Evolutionary conservation across 1,140 invertebrate species (phyloP), one percentile per base, ranked within the genome.

Genomic region (Eulimnadia texana): DNA sequence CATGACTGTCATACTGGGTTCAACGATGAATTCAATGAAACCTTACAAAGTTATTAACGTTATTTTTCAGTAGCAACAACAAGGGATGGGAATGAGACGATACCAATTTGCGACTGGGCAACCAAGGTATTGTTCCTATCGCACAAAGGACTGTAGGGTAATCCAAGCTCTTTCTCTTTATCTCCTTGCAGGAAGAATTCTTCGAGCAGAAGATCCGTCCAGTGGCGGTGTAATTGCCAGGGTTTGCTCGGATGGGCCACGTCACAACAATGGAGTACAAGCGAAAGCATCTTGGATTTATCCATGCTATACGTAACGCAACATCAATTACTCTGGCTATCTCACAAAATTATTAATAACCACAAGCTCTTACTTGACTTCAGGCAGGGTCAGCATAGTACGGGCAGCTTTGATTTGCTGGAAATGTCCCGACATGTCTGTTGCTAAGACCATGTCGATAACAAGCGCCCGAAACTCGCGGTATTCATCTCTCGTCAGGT

Each of bases 1-100:
- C 75, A 93, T 90, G 6, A 97, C 87, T 54, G 82, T 80, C 83
- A 97, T 88, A 70, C 90, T 96, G 3, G 94, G 94, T 66, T 95
- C 92, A 3, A 98, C 94, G 68, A 98, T 98, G 71, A 97, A 97
- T 72, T 98, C 93, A 68, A 98, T 98, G 74, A 98, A 98, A 68
- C 90, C 88, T 78, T n/a, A n/a, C n/a, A n/a, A n/a, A n/a, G n/a
- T n/a, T n/a, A n/a, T n/a, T n/a, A n/a, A n/a, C n/a, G n/a, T n/a
- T n/a, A n/a, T n/a, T n/a, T n/a, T n/a, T n/a, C n/a, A 16, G 33
- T 19, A 52, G 50, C 20, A 16, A 20, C 19, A n/a, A 0, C 20
- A 52, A 52, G n/a, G 10, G 23, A 52, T n/a, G n/a, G n/a, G n/a
- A n/a, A n/a, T n/a, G n/a, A n/a, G n/a, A 23, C 62, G 67, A 65